A percentile compares a stretch with the other conserved stretches of the same genome.
Evolutionary conservation across 2,888 invertebrate species (phyloP).

Genomic region (Parthenolecanium corni): DNA sequence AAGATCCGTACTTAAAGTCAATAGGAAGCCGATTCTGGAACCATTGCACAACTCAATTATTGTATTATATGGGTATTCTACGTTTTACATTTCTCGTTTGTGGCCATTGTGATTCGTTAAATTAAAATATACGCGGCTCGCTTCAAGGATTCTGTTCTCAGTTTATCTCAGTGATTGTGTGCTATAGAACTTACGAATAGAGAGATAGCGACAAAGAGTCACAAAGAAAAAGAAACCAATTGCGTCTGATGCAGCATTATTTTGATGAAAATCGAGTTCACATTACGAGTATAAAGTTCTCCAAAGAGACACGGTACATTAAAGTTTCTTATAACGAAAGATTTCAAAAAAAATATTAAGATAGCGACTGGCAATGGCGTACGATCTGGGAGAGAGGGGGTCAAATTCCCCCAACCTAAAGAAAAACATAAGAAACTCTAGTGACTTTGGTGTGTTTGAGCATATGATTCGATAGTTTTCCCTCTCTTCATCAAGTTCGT

Average conservation of each 20-base stretch:
- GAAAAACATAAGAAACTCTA: too few relatives aligned
- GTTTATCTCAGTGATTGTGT: background rate
- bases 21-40: too few relatives aligned
- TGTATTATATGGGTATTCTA: background rate
- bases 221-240: background rate
- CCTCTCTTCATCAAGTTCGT: too few relatives aligned
- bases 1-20: too few relatives aligned
- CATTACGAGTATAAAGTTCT: background rate
- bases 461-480: too few relatives aligned
- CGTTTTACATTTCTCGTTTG: background rate
- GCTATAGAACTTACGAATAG: background rate
- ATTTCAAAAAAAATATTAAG: background rate
- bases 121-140: conserved; percentile 22
- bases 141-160: conserved; percentile 22
- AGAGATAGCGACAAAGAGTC: background rate
- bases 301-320: background rate
- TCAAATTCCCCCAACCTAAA: too few relatives aligned
- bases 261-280: background rate
- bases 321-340: background rate
- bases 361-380: too few relatives aligned
- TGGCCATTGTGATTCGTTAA: conserved; percentile 2
- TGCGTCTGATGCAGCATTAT: background rate
- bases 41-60: too few relatives aligned
- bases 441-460: too few relatives aligned
- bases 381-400: too few relatives aligned